These are phyloP conservation scores for Heliconius erato DNA, from an alignment of 2,888 invertebrate genomes.

Conservation along the genomic window DNA sequence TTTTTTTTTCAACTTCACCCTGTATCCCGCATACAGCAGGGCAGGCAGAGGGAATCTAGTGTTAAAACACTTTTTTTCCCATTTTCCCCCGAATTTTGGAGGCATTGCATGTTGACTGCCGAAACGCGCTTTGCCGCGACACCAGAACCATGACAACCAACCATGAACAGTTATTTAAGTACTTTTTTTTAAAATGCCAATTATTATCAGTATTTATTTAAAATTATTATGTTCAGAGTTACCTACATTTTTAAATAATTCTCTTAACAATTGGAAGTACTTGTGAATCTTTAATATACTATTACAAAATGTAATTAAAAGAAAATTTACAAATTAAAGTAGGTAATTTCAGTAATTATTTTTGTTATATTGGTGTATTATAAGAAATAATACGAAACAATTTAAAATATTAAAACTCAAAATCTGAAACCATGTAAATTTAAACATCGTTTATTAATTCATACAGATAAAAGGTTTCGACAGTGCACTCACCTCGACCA, in stretches of 20 bases:
- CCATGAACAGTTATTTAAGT: not conserved
- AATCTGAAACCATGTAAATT: not conserved
- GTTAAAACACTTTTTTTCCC: too few relatives aligned
- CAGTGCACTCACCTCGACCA: constrained; percentile 70
- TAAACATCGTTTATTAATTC: not conserved
- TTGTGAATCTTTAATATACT: too few relatives aligned
- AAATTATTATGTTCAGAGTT: not conserved
- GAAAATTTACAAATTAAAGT: not conserved
- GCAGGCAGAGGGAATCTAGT: too few relatives aligned
- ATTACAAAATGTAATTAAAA: not conserved
- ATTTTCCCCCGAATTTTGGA: too few relatives aligned
- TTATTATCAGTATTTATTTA: not conserved
- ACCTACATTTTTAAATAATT: not conserved
- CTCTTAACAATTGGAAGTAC: too few relatives aligned
- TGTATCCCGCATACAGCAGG: too few relatives aligned
- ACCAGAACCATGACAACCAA: too few relatives aligned
- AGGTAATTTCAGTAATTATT: too few relatives aligned
- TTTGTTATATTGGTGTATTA: not conserved
- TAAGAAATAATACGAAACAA: too few relatives aligned
- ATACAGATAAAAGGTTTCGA: constrained; percentile 83
- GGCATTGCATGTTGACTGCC: too few relatives aligned
- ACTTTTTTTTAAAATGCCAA: not conserved
- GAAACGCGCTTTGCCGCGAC: too few relatives aligned
- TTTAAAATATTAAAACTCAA: not conserved
- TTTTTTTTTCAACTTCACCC: too few relatives aligned